A percentile compares a stretch with the other conserved stretches of the same genome.
phyloP scores from a whole-genome alignment of 2,797 vertebrate species.

The Pseudochromis fuscus region DNA sequence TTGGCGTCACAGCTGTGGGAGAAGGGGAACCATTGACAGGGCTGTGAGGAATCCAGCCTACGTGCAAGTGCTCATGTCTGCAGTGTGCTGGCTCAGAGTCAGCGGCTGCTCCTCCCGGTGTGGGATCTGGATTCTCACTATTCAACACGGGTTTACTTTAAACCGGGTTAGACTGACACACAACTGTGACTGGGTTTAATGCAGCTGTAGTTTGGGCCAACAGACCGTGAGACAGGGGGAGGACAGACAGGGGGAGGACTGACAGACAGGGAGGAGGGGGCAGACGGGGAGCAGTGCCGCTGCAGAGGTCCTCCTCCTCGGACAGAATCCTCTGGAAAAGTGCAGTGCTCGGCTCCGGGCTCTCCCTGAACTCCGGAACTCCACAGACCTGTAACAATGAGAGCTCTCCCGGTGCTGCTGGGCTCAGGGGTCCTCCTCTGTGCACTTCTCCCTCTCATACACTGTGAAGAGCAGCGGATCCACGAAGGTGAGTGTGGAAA shows the following conservation, averaged over 20 bases:
- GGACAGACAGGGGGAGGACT: neutral
- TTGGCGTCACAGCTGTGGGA: no score
- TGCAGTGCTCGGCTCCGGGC: no score
- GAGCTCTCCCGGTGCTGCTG: neutral
- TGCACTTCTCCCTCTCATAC: slow-evolving; percentile 13
- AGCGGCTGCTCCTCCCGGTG: no score
- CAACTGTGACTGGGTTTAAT: neutral
- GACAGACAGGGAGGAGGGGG: neutral
- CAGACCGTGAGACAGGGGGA: neutral
- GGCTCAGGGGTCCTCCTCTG: slow-evolving; percentile 23
- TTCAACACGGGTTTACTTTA: neutral
- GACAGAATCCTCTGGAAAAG: neutral
- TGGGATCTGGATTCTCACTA: slow-evolving; percentile 8
- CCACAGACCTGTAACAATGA: slow-evolving; percentile 59
- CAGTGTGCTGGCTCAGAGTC: slow-evolving; percentile 14
- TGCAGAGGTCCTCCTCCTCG: neutral
- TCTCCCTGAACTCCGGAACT: neutral
- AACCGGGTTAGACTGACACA: neutral
- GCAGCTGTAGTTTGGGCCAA: neutral
- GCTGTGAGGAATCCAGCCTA: slow-evolving; percentile 45
- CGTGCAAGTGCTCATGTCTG: slow-evolving; percentile 66
- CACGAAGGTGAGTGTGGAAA: slow-evolving; percentile 70
- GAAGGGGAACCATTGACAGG: no score
- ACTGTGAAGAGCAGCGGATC: slow-evolving; percentile 61
- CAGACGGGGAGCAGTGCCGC: neutral